A percentile compares a stretch with the other conserved stretches of the same genome.
Conservation (phyloP, 2,797 vertebrate genomes). For the Delichon dasypus region DNA sequence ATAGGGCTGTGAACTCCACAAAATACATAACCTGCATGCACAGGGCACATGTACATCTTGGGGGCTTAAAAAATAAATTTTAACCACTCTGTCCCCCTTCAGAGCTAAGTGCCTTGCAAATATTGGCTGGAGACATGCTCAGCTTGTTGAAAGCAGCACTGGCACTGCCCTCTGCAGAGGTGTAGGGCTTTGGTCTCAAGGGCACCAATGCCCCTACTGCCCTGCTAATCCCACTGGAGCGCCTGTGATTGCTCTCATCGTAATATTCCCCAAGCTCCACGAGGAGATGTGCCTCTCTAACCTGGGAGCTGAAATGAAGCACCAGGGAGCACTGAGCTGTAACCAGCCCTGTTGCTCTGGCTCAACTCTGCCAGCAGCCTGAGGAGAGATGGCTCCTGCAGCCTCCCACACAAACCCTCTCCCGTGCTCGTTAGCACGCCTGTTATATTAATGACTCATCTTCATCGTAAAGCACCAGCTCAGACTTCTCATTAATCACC, state of each 20-base stretch:
- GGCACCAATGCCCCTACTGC: background rate
- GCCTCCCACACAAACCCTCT: background rate
- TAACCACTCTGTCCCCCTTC: background rate
- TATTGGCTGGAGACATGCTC: background rate
- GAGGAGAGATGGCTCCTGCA: background rate
- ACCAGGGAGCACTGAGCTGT: background rate
- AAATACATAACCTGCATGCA: background rate
- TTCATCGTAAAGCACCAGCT: background rate
- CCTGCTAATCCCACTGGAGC: background rate
- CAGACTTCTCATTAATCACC: background rate
- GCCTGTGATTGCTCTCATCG: rapidly evolving
- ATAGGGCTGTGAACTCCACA: background rate
- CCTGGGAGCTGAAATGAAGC: background rate
- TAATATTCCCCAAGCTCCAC: background rate
- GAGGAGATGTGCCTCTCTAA: background rate
- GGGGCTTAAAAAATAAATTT: background rate
- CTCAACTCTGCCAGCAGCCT: background rate
- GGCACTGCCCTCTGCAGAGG: background rate
- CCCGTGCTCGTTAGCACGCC: background rate
- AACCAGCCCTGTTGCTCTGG: background rate
- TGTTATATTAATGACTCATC: background rate
- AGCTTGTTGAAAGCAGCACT: background rate
- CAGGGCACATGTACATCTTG: background rate
- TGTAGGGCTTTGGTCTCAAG: rapidly evolving
- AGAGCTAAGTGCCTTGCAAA: background rate